Evolutionary conservation across 2,888 invertebrate genomes (phyloP).

Genomic region (Sminthurinus aureus): DNA sequence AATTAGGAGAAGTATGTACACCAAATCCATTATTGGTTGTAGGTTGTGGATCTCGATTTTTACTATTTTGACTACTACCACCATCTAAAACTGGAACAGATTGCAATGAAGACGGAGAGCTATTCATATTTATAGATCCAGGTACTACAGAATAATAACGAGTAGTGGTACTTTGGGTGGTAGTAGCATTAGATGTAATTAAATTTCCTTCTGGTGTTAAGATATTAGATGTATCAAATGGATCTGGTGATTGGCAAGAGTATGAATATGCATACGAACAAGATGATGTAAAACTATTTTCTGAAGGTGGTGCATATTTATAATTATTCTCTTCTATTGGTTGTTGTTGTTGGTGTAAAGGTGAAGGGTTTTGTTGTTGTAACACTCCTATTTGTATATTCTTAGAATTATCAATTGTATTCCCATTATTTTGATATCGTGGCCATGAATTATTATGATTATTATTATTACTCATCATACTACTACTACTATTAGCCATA

Average conservation of each 20-base stretch:
- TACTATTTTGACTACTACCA: neutral
- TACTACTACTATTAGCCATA: neutral
- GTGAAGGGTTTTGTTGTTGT: neutral
- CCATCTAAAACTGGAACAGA: neutral
- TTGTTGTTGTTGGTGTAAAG: neutral
- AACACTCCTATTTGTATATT: neutral
- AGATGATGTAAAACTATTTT: slow-evolving; percentile 41
- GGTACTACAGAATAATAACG: slow-evolving; percentile 58
- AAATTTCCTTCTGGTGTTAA: slow-evolving; percentile 50
- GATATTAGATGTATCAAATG: slow-evolving; percentile 72
- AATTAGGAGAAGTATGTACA: neutral
- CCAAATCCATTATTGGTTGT: neutral
- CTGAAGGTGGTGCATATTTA: slow-evolving; percentile 39
- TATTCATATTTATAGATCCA: neutral
- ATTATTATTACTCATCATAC: neutral
- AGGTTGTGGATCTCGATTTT: neutral
- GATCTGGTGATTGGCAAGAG: slow-evolving; percentile 65
- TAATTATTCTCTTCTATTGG: slow-evolving; percentile 48
- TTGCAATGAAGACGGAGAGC: slow-evolving; percentile 33
- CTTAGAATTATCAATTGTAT: neutral
- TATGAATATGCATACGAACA: neutral
- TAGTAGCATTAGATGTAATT: slow-evolving; percentile 34
- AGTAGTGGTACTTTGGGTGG: slow-evolving; percentile 51
- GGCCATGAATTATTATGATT: slow-evolving; percentile 1
- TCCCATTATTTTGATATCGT: slow-evolving; percentile 24